A percentile compares a stretch with the other conserved stretches of the same genome.
Conservation (phyloP, 2,113 vertebrate species). For the Pteronura brasiliensis region DNA sequence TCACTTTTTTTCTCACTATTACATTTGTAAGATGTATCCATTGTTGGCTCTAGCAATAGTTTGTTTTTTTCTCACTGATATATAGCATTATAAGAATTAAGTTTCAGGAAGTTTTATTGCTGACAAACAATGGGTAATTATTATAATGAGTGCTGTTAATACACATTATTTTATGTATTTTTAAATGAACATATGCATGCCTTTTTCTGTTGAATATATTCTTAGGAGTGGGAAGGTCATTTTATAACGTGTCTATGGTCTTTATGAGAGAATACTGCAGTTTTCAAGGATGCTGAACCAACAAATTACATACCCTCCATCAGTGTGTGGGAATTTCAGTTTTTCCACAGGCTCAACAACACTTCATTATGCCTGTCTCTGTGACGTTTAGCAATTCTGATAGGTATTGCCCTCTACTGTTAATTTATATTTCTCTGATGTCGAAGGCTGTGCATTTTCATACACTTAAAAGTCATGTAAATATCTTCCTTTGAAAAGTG, state of each 20-base stretch:
- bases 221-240: neutral
- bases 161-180: neutral
- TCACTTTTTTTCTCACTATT: neutral
- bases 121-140: neutral
- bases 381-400: neutral
- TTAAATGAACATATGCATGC: neutral
- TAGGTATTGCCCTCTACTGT: neutral
- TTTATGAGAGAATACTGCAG: neutral
- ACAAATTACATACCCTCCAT: neutral
- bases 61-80: neutral
- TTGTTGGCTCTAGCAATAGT: neutral
- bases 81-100: neutral
- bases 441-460: neutral
- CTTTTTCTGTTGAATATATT: neutral
- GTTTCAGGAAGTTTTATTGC: neutral
- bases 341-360: neutral
- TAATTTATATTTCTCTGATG: neutral
- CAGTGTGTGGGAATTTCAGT: neutral
- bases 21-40: neutral
- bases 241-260: neutral
- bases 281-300: neutral
- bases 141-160: neutral
- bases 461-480: neutral
- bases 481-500: neutral
- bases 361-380: neutral